phyloP scores from a whole-genome alignment of 2,888 invertebrate species.

The Pandemis cinnamomeana region DNA sequence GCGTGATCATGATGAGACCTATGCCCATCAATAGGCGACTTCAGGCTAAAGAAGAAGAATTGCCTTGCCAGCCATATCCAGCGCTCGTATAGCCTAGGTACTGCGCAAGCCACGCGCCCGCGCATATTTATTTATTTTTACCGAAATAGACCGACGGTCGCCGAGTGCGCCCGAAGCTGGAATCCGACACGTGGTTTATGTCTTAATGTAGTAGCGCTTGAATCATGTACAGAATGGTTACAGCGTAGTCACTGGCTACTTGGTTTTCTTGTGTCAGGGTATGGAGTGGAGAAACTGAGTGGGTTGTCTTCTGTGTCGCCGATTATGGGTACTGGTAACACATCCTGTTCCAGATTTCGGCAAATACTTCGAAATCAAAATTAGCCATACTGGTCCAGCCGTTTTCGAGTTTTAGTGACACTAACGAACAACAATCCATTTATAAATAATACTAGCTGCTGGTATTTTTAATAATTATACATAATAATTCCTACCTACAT shows the following conservation, averaged over 20 bases:
- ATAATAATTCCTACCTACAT: too few relatives aligned
- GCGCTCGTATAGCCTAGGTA: constrained; percentile 44
- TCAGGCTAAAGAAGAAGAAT: neutral
- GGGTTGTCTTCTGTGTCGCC: neutral
- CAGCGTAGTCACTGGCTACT: neutral
- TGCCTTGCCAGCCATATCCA: constrained; percentile 48
- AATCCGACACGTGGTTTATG: constrained; percentile 78
- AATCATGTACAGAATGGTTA: constrained; percentile 31
- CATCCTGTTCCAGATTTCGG: too few relatives aligned
- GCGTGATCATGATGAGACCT: too few relatives aligned
- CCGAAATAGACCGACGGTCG: constrained; percentile 81
- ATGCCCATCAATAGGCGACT: too few relatives aligned
- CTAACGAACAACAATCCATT: too few relatives aligned
- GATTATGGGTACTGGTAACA: neutral
- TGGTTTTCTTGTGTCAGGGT: neutral
- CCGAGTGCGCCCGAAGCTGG: constrained; percentile 76
- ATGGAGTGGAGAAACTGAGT: neutral
- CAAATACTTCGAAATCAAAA: too few relatives aligned
- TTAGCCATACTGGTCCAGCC: too few relatives aligned
- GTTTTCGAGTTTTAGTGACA: too few relatives aligned
- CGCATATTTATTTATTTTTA: constrained; percentile 83
- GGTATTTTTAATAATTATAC: too few relatives aligned
- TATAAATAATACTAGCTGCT: too few relatives aligned
- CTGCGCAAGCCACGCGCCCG: constrained; percentile 62
- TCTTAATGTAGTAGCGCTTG: constrained; percentile 69